A percentile compares a stretch with the other conserved stretches of the same genome.
Evolutionary conservation across 2,797 vertebrate species (phyloP).

Genomic region (Mycteria americana): DNA sequence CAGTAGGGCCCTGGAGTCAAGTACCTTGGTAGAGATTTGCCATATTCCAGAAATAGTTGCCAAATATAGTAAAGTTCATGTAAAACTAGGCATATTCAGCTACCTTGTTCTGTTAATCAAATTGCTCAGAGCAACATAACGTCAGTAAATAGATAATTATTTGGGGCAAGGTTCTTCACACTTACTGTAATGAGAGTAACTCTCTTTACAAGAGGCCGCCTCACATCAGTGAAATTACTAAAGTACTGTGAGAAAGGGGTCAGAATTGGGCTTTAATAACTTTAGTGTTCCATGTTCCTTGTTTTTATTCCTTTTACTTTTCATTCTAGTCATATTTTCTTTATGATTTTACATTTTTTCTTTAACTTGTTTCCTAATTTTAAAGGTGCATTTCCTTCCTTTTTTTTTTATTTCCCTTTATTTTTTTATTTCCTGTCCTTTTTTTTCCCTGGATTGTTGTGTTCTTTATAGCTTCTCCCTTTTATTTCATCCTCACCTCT

Average conservation of each 20-base stretch:
- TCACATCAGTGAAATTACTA: background rate
- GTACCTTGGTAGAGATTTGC: background rate
- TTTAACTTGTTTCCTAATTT: background rate
- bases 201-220: background rate
- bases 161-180: background rate
- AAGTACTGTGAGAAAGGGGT: background rate
- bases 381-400: background rate
- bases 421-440: background rate
- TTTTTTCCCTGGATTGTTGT: background rate
- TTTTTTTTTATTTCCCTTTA: background rate
- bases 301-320: background rate
- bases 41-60: background rate
- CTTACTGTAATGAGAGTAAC: background rate
- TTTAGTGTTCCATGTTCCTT: background rate
- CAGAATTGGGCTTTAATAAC: background rate
- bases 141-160: background rate
- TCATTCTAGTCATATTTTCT: background rate
- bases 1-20: background rate
- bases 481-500: background rate
- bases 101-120: background rate
- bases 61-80: background rate
- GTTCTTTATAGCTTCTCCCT: background rate
- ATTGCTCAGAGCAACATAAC: background rate
- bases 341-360: background rate
- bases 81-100: background rate